Base-by-base conservation (phyloP, 2,797 vertebrate genomes). In the Nannoperca obscura region DNA sequence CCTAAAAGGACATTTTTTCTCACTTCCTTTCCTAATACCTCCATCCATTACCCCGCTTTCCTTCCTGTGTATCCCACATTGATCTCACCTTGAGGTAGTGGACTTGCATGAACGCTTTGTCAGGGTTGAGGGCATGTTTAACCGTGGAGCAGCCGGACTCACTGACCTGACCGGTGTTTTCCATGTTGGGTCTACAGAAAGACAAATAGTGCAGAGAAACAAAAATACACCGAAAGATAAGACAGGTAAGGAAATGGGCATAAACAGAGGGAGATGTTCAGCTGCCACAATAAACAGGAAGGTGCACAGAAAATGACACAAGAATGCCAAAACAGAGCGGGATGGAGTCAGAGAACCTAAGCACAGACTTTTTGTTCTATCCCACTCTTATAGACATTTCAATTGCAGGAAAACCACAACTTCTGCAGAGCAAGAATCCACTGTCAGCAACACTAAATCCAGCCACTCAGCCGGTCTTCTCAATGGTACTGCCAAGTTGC, bases 21-120 rank as follows among this genome's bases (percentile, higher is more conserved):
- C 49, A 9, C 9, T 62, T 72, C 17, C 40, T 27, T 53, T 71
- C 14, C 32, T 58, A 6, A 24, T 22, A 27, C 62, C 57, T 27
- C 11, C 14, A 40, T 15, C 19, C 1, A 8, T 50, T 71, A 34
- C 63, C 13, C 36, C 17, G 9, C 32, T 40, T 74, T 54, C 38
- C 74, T 58, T 40, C 15, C 10, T 38, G 38, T 22, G 47, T 71
- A 62, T 61, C 50, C 5, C 0, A 50, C 19, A 52, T 46, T 47
- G 57, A 53, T 75, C 92, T 94, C 87, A 98, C 98, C 96, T 99
- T 99, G 86, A 99, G 94, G 88, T 99, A 99, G 91, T 99, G 98
- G 78, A 99, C 95, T 82, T 99, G 98, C 97, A 99, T 96, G 93
- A 99, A 99, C 76, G 84, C 80, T 92, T 99, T 99, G 88, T 96